phyloP scores from a whole-genome alignment of 2,797 vertebrate species.

The Spea hammondii region DNA sequence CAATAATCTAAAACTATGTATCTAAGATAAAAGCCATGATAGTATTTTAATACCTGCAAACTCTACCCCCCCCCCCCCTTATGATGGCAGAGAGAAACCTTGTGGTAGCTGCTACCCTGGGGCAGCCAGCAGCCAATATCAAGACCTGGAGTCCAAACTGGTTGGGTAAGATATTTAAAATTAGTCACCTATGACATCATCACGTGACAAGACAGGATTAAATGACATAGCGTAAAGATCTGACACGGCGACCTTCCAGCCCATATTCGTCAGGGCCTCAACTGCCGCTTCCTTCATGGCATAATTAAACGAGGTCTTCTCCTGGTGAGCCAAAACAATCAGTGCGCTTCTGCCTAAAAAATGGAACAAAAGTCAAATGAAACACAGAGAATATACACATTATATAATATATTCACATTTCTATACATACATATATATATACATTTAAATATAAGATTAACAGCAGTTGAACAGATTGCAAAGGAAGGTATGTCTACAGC shows the following conservation, averaged over 20 bases:
- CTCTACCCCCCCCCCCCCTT: too few relatives aligned
- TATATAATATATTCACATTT: not conserved
- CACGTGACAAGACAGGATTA: conserved; percentile 68
- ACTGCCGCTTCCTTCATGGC: conserved; percentile 72
- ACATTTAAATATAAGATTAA: too few relatives aligned
- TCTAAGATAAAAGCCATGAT: too few relatives aligned
- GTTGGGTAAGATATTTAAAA: not conserved
- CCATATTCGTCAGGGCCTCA: conserved; percentile 60
- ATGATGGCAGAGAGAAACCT: too few relatives aligned
- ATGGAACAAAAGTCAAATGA: not conserved
- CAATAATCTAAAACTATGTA: too few relatives aligned
- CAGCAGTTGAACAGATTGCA: too few relatives aligned
- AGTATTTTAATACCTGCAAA: too few relatives aligned
- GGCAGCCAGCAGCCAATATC: too few relatives aligned
- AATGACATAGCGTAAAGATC: conserved; percentile 79
- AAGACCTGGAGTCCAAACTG: not conserved
- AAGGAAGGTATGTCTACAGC: too few relatives aligned
- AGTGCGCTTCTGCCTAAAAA: conserved; percentile 62
- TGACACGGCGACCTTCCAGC: conserved; percentile 69
- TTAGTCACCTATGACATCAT: conserved; percentile 69
- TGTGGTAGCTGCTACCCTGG: too few relatives aligned
- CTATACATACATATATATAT: too few relatives aligned
- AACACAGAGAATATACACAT: not conserved
- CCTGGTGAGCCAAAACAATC: conserved; percentile 75
- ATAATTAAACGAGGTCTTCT: conserved; percentile 71